Evolutionary conservation across 1,140 invertebrate species (phyloP), one percentile per base, ranked within the genome.

Genomic region (Muscidifurax raptorellus): DNA sequence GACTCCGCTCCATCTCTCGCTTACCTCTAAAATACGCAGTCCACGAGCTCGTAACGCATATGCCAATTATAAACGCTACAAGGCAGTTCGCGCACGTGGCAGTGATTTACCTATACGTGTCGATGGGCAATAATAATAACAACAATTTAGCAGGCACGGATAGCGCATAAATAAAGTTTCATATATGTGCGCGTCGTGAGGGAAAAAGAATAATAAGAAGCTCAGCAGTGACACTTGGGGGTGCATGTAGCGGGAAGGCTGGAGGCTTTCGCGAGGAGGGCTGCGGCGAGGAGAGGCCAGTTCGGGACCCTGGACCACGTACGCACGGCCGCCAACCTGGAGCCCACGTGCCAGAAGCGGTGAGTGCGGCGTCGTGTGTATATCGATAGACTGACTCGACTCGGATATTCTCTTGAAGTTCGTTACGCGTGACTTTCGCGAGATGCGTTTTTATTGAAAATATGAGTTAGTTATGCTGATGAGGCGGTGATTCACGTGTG

Each of bases 341-440:
- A 94, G 93, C 89, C 93, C 89, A 92, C 93, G 92, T 94, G 93
- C 88, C 93, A 93, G 52, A 94, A 94, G 90, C 91, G 94, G 94
- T 94, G 85, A 91, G 89, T 85, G 75, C 74, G 25, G 27, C 12
- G 6, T 15, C 15, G 1, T 3, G 44, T 15, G 10, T 47, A 47
- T 15, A 47, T 15, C 7, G 5, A 2, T 32, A 5, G 32, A 10
- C 7, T 10, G 66, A 30, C 1, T 27, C 13, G 18, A 9, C 59
- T n/a, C 59, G 18, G 9, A 40, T 64, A 25, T 25, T 25, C 15
- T 9, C 59, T 64, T 15, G n/a, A 64, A 12, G n/a, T 25, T 13
- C 6, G 3, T 22, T 67, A 5, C 66, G 22, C 27, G 15, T 64
- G 13, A 15, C 59, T 64, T 67, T 67, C 27, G 25, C 64, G 25